These are phyloP conservation scores for Saimiri boliviensis DNA, from an alignment of 2,113 vertebrate species.

Conservation along the genomic window DNA sequence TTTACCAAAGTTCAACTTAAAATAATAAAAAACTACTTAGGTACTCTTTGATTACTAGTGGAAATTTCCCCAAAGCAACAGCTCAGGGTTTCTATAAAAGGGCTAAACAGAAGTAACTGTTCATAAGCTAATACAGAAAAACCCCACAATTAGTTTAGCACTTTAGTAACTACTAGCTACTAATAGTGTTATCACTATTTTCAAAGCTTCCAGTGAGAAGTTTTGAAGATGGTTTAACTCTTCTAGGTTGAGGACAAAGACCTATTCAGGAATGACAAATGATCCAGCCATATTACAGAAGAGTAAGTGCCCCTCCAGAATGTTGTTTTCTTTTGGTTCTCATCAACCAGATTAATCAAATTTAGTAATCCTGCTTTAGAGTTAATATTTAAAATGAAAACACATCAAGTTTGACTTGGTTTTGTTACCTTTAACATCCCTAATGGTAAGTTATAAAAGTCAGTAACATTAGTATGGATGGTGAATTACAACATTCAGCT, in stretches of 20 bases:
- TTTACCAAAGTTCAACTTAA: constrained; percentile 57
- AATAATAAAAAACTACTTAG: constrained; percentile 44
- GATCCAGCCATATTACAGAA: not conserved
- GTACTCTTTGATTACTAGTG: constrained; percentile 49
- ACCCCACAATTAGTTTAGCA: constrained; percentile 12
- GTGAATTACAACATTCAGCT: constrained; percentile 41
- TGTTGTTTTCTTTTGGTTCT: constrained; percentile 38
- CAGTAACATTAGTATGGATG: constrained; percentile 33
- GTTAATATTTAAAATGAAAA: constrained; percentile 59
- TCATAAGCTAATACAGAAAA: constrained; percentile 52
- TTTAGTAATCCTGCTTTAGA: constrained; percentile 30
- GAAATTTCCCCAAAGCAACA: constrained; percentile 49
- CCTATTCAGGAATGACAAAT: constrained; percentile 8
- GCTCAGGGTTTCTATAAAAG: constrained; percentile 45
- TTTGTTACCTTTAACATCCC: constrained; percentile 48
- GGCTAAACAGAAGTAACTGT: constrained; percentile 25
- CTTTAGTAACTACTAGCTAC: constrained; percentile 36
- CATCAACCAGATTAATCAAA: constrained; percentile 34
- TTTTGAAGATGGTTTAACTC: constrained; percentile 29
- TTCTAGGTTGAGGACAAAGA: not conserved
- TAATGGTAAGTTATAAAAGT: constrained; percentile 52
- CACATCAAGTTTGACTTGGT: constrained; percentile 47
- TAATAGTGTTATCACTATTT: constrained; percentile 33
- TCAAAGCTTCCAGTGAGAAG: constrained; percentile 44
- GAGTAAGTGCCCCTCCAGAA: constrained; percentile 20